These are phyloP conservation scores for Bombylius discolor DNA, from an alignment of 2,888 invertebrate species.

Conservation along the genomic window DNA sequence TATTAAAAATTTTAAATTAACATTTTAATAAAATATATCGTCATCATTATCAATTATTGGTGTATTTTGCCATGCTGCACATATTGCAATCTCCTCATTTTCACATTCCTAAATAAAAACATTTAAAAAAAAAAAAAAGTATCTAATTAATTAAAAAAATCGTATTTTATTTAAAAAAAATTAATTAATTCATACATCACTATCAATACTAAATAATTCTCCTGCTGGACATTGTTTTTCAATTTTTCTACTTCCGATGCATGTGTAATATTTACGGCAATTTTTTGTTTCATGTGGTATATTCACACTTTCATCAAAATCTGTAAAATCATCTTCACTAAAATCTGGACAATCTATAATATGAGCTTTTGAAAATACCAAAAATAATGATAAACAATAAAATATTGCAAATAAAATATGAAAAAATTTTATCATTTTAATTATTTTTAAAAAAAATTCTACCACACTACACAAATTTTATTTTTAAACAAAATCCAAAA, in stretches of 20 bases:
- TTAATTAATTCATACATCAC: background rate
- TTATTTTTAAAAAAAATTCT: too few relatives aligned
- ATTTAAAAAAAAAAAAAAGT: background rate
- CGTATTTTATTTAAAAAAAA: background rate
- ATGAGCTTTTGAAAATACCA: background rate
- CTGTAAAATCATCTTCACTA: background rate
- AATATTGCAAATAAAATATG: too few relatives aligned
- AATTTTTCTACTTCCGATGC: background rate
- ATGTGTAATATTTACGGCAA: background rate
- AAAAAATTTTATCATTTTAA: too few relatives aligned
- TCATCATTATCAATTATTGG: background rate
- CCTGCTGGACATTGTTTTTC: background rate
- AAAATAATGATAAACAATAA: too few relatives aligned
- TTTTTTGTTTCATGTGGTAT: background rate
- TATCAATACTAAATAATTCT: background rate
- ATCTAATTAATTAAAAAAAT: background rate
- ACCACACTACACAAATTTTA: too few relatives aligned
- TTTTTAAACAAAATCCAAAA: too few relatives aligned
- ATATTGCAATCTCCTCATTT: background rate
- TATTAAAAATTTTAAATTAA: too few relatives aligned
- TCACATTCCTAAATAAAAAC: background rate
- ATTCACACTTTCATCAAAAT: background rate
- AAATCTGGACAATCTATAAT: background rate
- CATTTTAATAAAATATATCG: background rate
- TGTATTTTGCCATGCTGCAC: background rate